Evolutionary conservation across 2,888 invertebrate species (phyloP), one percentile per base, ranked within the genome.

Genomic region (Lithophane leautieri): DNA sequence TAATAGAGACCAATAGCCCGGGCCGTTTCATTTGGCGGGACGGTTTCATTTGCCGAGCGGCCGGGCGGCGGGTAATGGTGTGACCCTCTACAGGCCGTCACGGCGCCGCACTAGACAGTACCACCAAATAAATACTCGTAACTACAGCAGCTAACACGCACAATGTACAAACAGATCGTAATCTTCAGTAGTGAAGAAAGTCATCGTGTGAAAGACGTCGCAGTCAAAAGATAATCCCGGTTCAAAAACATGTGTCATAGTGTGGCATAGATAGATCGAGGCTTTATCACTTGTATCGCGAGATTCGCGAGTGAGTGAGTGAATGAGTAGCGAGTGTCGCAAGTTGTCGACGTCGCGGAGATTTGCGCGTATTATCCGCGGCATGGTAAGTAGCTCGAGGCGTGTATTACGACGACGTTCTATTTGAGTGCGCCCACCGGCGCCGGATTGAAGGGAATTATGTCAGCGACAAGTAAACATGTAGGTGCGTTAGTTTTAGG

Each of bases 1-100:
- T 85, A 82, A 82, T 81, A 73, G 85, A 81, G 81, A 76, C 70
- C 77, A 85, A 76, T 70, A 54, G 71, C 54, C 70, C 50, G 40
- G 54, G 40, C 60, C 60, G 66, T 52, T 40, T 66, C 42, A 78
- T 70, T 58, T 25, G 70, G 40, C 66, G 66, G 54, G 78, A 66
- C 82, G 75, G 81, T 78, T 72, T 56, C 70, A 71, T 65, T 69
- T 50, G 70, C 63, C 72, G 52, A 71, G 68, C 67, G 42, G 61
- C 25, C 63, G 40, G n/a, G 54, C 50, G 58, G 42, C 60, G 63
- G 78, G 78, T 70, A 54, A 63, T 50, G 68, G 60, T 28, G 47
- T 54, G 70, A 16, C 60, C 79, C 60, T 61, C 71, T 56, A 34
- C 28, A 79, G 50, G 56, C 50, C 79, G 79, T 42, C 68, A 61